Evolutionary conservation across 2,113 vertebrate species (phyloP).

Genomic region (Sardina pilchardus): DNA sequence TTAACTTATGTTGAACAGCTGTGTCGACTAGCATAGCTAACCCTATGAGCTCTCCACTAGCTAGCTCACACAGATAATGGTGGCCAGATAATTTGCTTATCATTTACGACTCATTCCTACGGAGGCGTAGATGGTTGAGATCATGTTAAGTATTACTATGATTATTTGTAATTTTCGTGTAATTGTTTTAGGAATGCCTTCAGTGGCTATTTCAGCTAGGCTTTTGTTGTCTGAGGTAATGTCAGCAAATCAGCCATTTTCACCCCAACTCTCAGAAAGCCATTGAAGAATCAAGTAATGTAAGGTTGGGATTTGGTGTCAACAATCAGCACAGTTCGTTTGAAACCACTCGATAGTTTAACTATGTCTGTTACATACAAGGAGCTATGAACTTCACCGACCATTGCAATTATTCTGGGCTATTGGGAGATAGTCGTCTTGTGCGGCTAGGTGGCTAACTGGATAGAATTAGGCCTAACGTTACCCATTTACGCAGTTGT

Average conservation of each 20-base stretch:
- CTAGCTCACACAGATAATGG: slow-evolving; percentile 3
- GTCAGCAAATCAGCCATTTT: not conserved
- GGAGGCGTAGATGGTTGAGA: not conserved
- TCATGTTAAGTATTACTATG: not conserved
- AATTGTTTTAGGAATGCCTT: not conserved
- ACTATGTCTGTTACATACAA: not conserved
- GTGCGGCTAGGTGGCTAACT: not conserved
- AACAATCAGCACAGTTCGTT: not conserved
- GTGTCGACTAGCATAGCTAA: slow-evolving; percentile 5
- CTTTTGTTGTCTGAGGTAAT: not conserved
- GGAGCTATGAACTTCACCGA: not conserved
- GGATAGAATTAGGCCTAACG: not conserved
- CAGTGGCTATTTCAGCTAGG: not conserved
- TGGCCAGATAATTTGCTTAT: not conserved
- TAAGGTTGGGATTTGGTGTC: not conserved
- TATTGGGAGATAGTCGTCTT: not conserved
- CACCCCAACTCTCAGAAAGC: not conserved
- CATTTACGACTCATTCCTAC: not conserved
- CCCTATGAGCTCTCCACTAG: not conserved
- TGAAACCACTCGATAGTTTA: not conserved
- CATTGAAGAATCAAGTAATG: not conserved
- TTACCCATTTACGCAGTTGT: not conserved
- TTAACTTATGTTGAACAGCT: not conserved
- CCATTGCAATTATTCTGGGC: not conserved
- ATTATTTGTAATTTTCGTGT: not conserved